phyloP scores from a whole-genome alignment of 2,797 vertebrate species.

The Sebastes itinus region DNA sequence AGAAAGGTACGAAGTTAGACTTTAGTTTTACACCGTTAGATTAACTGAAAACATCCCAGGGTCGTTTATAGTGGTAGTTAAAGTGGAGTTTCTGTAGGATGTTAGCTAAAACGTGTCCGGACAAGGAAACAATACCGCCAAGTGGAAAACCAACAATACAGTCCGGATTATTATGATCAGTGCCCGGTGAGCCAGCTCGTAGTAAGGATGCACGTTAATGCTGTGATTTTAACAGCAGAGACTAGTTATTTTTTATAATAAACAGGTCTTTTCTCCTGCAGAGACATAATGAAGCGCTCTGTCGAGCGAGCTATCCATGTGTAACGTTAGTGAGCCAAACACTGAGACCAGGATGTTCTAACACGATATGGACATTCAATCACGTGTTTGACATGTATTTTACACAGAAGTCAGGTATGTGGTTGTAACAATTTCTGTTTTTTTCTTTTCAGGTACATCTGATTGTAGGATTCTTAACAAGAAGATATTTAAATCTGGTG shows the following conservation, averaged over 20 bases:
- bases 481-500: slow-evolving; percentile 1
- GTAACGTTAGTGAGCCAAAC: too few relatives aligned
- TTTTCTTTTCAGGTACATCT: slow-evolving; percentile 23
- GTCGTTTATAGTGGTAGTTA: too few relatives aligned
- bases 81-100: too few relatives aligned
- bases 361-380: background rate
- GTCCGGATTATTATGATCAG: background rate
- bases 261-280: too few relatives aligned
- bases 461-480: background rate
- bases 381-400: background rate
- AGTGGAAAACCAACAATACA: accelerated
- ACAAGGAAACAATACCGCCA: too few relatives aligned
- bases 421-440: background rate
- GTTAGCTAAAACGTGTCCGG: too few relatives aligned
- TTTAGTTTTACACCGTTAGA: too few relatives aligned
- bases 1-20: too few relatives aligned
- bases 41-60: too few relatives aligned
- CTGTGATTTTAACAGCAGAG: background rate
- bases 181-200: accelerated
- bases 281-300: background rate
- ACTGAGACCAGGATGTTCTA: background rate
- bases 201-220: background rate
- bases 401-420: background rate
- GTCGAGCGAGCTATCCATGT: too few relatives aligned
- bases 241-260: background rate